Conservation (phyloP, 1,140 invertebrate species). For the Hesperophylax magnus region DNA sequence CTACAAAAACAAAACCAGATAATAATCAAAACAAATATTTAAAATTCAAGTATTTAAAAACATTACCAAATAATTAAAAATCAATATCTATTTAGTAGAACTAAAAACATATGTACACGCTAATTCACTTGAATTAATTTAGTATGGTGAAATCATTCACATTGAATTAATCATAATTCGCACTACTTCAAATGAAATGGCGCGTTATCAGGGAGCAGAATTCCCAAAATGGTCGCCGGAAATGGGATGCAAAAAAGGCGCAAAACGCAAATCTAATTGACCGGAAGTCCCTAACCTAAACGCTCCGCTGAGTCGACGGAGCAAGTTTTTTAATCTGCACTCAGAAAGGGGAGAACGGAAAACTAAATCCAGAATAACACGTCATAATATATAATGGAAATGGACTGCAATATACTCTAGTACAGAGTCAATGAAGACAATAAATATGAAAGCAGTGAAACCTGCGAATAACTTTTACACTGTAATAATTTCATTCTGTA, state of each 20-base stretch:
- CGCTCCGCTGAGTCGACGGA: conserved; percentile 1
- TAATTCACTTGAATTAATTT: not conserved
- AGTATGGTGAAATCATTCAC: not conserved
- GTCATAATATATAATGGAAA: not conserved
- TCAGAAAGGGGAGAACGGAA: not conserved
- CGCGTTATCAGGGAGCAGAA: not conserved
- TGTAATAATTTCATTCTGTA: not conserved
- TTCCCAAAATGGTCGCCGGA: conserved; percentile 4
- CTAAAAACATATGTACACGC: too few species aligned
- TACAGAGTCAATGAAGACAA: not conserved
- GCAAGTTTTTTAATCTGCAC: conserved; percentile 10
- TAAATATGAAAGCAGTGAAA: not conserved
- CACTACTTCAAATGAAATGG: not conserved
- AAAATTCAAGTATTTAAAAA: too few species aligned
- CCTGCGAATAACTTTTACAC: not conserved
- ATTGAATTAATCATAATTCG: not conserved
- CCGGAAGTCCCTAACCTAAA: not conserved
- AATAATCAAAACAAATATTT: too few species aligned
- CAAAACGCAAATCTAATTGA: conserved; percentile 24
- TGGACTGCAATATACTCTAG: not conserved
- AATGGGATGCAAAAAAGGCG: conserved; percentile 14
- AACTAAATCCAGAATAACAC: not conserved
- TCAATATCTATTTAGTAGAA: too few species aligned
- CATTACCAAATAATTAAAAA: too few species aligned
- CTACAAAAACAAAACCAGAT: too few species aligned